Evolutionary conservation across 2,797 vertebrate genomes (phyloP), one percentile per base, ranked within the genome.

Genomic region (Astyanax mexicanus): DNA sequence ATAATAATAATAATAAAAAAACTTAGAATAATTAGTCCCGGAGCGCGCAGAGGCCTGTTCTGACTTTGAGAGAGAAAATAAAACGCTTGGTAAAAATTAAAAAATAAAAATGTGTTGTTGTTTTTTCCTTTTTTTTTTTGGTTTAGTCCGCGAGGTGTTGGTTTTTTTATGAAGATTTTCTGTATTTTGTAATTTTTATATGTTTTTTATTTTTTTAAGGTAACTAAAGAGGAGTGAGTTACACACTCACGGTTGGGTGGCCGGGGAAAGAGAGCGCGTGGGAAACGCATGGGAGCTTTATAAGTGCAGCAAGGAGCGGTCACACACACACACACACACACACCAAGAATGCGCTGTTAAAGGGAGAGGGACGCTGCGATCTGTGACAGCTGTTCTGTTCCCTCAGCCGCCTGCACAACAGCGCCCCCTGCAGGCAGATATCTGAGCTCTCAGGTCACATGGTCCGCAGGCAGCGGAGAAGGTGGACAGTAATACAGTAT

Each of bases 241-340:
- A 69, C 77, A 90, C 93, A 93, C 93, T 93, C 93, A 94, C 93
- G 86, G 90, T 91, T 91, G 90, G 90, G 90, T 90, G 89, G 91
- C 81, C 86, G 86, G 87, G 88, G 86, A 93, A 93, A 95, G 93
- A 95, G 94, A 86, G 86, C 88, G 91, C 84, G 85, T 85, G 85
- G 72, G 88, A 83, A 83, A 76, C 80, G 90, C 90, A 77, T 86
- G 90, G 84, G 69, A 82, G 90, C 92, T 95, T 93, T 95, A 94
- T 94, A 95, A 86, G 29, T 9, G 54, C 57, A 38, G 82, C 52
- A 86, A 77, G 88, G 82, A 82, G 90, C 77, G 87, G 91, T 90
- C 91, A 91, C 92, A 90, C 86, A 29, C 54, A 32, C 54, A 32
- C 54, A 29, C 52, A 29, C 54, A 32, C 25, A 55, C 12, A 29